Evolutionary conservation across 2,113 vertebrate genomes (phyloP), one percentile per base, ranked within the genome.

Genomic region (Engystomops pustulosus): DNA sequence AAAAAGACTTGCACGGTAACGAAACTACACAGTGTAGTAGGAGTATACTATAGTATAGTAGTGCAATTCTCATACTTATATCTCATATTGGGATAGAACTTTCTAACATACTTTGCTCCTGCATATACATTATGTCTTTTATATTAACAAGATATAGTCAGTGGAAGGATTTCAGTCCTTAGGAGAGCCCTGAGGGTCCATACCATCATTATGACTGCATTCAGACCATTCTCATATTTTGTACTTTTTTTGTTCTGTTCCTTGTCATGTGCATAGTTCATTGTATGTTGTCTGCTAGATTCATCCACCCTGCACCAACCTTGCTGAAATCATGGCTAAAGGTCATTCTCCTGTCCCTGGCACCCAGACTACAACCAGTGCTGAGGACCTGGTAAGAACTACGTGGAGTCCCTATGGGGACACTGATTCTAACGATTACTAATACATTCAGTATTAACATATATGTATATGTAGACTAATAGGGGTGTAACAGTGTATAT

Each of bases 301-400:
- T 89, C 92, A 93, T 93, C 94, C 93, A 94, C 93, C 92, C 91
- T 91, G 90, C 91, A 90, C 93, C 90, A 97, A 92, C 91, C 93
- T 96, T 93, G 94, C 95, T 92, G 93, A 94, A 93, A 89, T 97
- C 94, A 97, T 98, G 96, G 96, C 96, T 92, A 96, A 96, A 91
- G 96, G 95, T 90, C 93, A 92, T 86, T 93, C 94, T 88, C 92
- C 95, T 90, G 92, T 97, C 89, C 94, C 95, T 88, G 94, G 94
- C 92, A 94, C 93, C 89, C 92, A 96, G 88, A 93, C 96, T 93
- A 93, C 95, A 94, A 89, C 87, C 93, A 97, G 94, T 94, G 88
- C 93, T 91, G 91, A 92, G 91, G 89, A 95, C 89, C 93, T 67
- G 81, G 81, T 84, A 84, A 84, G 81, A 84, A 27, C 44, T 32